phyloP scores from a whole-genome alignment of 1,140 invertebrate species.

The Lepidotrigona ventralis region DNA sequence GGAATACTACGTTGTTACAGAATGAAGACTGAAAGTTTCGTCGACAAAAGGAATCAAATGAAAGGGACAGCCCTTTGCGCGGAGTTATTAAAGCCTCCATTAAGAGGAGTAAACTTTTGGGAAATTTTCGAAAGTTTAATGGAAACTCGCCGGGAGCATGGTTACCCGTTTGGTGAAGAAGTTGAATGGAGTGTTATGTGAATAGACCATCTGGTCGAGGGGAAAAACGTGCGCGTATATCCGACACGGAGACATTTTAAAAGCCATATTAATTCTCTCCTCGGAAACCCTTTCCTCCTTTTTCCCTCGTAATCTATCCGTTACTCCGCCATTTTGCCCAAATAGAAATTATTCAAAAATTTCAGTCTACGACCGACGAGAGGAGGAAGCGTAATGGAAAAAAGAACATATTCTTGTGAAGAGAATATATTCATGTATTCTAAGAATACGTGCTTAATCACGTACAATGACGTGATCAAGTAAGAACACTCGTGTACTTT shows the following conservation, averaged over 20 bases:
- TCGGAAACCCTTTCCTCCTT: neutral
- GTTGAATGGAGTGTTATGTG: slow-evolving; percentile 49
- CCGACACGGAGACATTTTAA: slow-evolving; percentile 26
- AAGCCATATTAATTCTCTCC: neutral
- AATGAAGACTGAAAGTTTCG: neutral
- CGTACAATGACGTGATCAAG: neutral
- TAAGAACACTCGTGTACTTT: neutral
- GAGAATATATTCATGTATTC: neutral
- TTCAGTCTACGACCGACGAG: neutral
- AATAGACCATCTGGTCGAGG: slow-evolving; percentile 45
- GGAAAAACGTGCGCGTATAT: slow-evolving; percentile 32
- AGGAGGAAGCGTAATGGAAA: neutral
- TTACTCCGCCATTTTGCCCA: neutral
- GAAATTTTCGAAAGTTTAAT: slow-evolving; percentile 48
- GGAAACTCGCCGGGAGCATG: slow-evolving; percentile 38
- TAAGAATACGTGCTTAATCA: neutral
- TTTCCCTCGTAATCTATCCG: neutral
- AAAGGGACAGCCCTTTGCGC: slow-evolving; percentile 9
- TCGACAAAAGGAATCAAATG: neutral
- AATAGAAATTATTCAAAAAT: neutral
- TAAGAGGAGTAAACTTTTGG: slow-evolving; percentile 38
- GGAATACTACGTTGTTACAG: neutral
- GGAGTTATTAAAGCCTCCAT: slow-evolving; percentile 42
- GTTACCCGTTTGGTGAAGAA: slow-evolving; percentile 35
- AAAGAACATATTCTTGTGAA: too few relatives aligned